A percentile compares a stretch with the other conserved stretches of the same genome.
Evolutionary conservation across 2,888 invertebrate species (phyloP).

Genomic region (Imbricaverruca yamaguchii): DNA sequence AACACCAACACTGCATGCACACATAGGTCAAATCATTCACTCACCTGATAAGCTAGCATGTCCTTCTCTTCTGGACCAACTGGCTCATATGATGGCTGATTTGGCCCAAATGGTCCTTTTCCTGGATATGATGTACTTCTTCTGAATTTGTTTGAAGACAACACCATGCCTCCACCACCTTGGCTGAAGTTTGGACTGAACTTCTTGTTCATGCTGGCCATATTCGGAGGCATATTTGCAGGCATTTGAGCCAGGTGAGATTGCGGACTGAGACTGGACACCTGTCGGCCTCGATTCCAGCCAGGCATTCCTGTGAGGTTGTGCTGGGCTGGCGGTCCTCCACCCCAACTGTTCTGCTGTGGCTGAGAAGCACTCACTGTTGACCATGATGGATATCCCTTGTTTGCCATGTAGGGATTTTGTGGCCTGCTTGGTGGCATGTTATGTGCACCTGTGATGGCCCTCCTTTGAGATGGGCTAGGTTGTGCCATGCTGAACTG

Average conservation of each 20-base stretch:
- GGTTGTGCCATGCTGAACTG: background rate
- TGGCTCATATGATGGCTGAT: background rate
- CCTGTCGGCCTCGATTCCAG: background rate
- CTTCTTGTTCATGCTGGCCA: background rate
- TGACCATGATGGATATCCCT: conserved; percentile 3
- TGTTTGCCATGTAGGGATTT: background rate
- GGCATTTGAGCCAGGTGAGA: background rate
- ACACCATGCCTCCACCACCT: background rate
- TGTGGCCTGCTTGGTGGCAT: background rate
- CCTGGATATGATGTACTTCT: background rate
- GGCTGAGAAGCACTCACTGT: background rate
- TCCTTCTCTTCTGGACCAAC: background rate
- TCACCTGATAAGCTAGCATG: conserved; percentile 1
- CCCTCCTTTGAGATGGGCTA: background rate
- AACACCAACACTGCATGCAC: too few species aligned
- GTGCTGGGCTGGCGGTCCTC: background rate
- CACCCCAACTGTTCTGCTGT: background rate
- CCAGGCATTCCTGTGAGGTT: background rate
- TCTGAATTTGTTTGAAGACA: conserved; percentile 4
- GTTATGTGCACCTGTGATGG: background rate
- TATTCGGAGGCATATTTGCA: background rate
- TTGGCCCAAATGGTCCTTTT: conserved; percentile 3
- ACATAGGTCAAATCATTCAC: background rate
- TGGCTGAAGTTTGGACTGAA: background rate
- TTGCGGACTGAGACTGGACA: background rate